These are phyloP conservation scores for Sitophilus oryzae DNA, from an alignment of 1,140 invertebrate genomes.

Conservation along the genomic window DNA sequence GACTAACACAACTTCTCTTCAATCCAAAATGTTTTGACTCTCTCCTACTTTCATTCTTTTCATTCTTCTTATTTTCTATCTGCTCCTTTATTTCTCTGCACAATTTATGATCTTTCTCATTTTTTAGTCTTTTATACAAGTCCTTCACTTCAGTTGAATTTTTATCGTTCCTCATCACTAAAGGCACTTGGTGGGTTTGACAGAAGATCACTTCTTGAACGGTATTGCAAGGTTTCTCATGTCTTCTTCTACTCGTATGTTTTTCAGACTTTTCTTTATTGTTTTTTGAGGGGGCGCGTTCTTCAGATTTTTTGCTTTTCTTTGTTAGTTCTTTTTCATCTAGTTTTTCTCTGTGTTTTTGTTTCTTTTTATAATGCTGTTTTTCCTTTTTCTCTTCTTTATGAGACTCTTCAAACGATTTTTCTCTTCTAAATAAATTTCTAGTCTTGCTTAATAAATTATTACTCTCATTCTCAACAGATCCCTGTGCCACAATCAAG, in stretches of 20 bases:
- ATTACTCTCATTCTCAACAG: constrained; percentile 4
- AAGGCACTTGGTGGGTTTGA: constrained; percentile 11
- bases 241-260: constrained; percentile 1
- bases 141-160: constrained; percentile 6
- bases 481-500: constrained; percentile 2
- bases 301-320: neutral
- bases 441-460: constrained; percentile 10
- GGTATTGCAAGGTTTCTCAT: neutral
- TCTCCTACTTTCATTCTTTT: neutral
- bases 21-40: neutral
- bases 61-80: neutral
- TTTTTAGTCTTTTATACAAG: constrained; percentile 6
- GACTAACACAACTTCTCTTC: no score
- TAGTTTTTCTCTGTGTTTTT: neutral
- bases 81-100: neutral
- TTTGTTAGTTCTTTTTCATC: constrained; percentile 5
- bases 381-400: neutral
- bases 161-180: constrained; percentile 12
- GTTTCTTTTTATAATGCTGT: neutral
- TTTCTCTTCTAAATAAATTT: constrained; percentile 17
- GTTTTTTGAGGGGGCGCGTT: neutral
- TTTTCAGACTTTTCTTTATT: neutral
- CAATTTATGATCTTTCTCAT: neutral
- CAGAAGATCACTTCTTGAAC: constrained; percentile 23
- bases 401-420: constrained; percentile 14